Percentiles rank a stretch among this genome's conserved stretches.
Conservation (phyloP, 2,113 vertebrate species). For the Aleadryas rufinucha region DNA sequence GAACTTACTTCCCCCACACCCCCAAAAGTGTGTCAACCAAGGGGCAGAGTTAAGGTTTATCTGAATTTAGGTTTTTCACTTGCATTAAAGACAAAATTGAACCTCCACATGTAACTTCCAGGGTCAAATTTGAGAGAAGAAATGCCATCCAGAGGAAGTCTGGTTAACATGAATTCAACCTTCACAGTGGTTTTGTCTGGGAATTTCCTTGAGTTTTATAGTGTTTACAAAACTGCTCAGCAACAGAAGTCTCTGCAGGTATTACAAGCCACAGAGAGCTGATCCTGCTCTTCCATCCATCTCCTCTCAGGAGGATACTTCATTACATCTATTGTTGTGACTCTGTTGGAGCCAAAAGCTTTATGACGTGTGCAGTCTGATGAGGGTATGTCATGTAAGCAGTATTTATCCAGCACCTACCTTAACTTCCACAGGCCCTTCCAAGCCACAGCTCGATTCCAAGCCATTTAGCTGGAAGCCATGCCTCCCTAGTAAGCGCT, state of each 20-base stretch:
- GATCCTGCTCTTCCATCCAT: neutral
- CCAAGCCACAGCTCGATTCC: neutral
- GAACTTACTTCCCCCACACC: neutral
- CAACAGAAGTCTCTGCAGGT: neutral
- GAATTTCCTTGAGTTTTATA: conserved; percentile 19
- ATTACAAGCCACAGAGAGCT: neutral
- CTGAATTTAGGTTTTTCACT: neutral
- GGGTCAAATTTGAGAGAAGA: neutral
- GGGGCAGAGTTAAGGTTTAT: neutral
- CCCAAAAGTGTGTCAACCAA: neutral
- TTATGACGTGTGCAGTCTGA: neutral
- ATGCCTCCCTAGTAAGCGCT: neutral
- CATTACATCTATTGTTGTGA: neutral
- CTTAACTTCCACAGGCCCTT: neutral
- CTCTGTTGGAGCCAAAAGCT: neutral
- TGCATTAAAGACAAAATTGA: neutral
- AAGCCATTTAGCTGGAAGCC: neutral
- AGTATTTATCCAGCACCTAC: conserved; percentile 18
- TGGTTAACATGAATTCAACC: neutral
- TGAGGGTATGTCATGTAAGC: neutral
- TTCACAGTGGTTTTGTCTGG: conserved; percentile 5
- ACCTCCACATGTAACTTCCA: neutral
- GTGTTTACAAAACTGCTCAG: neutral
- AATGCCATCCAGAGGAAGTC: neutral
- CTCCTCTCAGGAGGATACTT: neutral